Evolutionary conservation across 2,888 invertebrate species (phyloP), one percentile per base, ranked within the genome.

Genomic region (Ennomos quercinarius): DNA sequence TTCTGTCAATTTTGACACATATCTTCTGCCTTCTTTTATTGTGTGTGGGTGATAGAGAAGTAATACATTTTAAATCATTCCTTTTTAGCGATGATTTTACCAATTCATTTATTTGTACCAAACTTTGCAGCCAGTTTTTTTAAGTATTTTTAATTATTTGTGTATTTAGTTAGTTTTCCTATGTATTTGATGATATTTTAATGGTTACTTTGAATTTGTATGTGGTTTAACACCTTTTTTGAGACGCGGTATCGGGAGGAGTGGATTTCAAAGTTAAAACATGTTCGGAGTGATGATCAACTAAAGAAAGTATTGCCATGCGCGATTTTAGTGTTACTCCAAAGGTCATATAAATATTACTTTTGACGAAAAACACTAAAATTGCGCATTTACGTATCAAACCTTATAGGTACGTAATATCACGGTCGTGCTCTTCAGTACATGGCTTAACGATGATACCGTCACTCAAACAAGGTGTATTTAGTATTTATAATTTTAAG

Each of bases 91-190:
- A 49, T 67, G 65, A 69, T 77, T 27, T 27, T 86, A 86, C 81
- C 81, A 83, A 72, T 62, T 54, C 66, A 61, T 57, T 68, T 43
- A 64, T 71, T 73, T 63, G 73, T 78, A 86, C 89, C 87, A 89
- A 88, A 88, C 73, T 66, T 71, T 74, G 71, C 76, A 83, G 88
- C 88, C 89, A 89, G 88, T 88, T 83, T 74, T 61, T 11, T 66
- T 66, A 49, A 71, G 55, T 71, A 66, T 72, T 60, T 72, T 73
- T 73, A 60, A 60, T 60, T 64, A 60, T 57, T 64, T 27, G n/a
- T 58, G 50, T 47, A 48, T 55, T 59, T 46, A 34, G 39, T 40
- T 59, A 49, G 13, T 56, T 46, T 40, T 53, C 17, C 4, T 27
- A 27, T 27, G 6, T 37, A 17, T 37, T 35, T 10, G 42, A 27